A percentile compares a stretch with the other conserved stretches of the same genome.
These are phyloP conservation scores for Brachionus manjavacas DNA, from an alignment of 1,140 invertebrate species.

Conservation along the genomic window DNA sequence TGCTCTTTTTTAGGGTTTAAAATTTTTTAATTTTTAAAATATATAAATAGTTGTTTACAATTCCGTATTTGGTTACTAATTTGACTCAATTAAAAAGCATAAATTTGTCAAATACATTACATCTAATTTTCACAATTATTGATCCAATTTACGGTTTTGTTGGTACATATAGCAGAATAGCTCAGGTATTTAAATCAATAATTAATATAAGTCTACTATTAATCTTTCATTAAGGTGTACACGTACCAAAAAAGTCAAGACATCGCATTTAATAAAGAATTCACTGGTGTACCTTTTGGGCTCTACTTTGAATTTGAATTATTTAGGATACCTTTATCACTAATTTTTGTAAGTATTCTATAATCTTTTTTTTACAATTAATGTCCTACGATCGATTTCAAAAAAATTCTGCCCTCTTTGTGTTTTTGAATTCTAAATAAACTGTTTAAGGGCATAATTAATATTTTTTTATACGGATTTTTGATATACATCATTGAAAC, in stretches of 20 bases:
- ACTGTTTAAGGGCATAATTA: not conserved
- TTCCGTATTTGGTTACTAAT: conserved; percentile 1
- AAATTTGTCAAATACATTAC: not conserved
- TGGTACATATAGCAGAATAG: conserved; percentile 1
- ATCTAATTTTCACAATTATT: conserved; percentile 1
- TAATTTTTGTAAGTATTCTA: conserved; percentile 20
- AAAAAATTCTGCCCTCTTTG: not conserved
- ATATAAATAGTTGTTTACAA: conserved; percentile 20
- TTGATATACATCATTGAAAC: not conserved
- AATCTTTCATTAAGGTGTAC: not conserved
- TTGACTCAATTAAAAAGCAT: not conserved
- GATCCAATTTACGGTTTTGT: conserved; percentile 33
- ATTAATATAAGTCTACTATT: not conserved
- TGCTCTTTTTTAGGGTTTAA: not conserved
- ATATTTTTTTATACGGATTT: conserved; percentile 13
- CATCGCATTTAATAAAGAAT: not conserved
- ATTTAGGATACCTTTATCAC: conserved; percentile 30
- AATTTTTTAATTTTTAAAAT: not conserved
- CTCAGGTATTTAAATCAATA: not conserved
- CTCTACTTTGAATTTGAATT: conserved; percentile 37
- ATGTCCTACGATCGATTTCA: no score
- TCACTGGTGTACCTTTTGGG: conserved; percentile 2
- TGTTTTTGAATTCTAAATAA: not conserved
- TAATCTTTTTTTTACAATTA: no score
- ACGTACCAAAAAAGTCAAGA: not conserved